phyloP scores from a whole-genome alignment of 2,888 invertebrate species.

The Chironomus tentans region DNA sequence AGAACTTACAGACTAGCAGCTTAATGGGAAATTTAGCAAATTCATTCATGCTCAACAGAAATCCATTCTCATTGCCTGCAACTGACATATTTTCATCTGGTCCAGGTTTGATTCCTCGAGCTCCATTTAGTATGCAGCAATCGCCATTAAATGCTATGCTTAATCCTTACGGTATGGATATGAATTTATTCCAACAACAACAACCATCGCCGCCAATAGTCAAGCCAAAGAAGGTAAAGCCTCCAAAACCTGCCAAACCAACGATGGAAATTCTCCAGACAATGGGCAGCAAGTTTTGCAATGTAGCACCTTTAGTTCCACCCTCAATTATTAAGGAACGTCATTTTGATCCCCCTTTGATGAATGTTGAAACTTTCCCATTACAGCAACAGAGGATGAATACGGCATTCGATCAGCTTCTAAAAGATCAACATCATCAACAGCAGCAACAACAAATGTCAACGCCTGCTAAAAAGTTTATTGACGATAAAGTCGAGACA shows the following conservation, averaged over 20 bases:
- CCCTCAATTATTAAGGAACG: slow-evolving; percentile 4
- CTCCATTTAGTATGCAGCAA: not conserved
- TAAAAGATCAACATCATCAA: slow-evolving; percentile 5
- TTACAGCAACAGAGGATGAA: slow-evolving; percentile 17
- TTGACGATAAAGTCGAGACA: slow-evolving; percentile 14
- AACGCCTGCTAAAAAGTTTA: not conserved
- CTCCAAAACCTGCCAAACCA: not conserved
- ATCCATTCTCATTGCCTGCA: slow-evolving; percentile 33
- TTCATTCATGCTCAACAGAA: not conserved
- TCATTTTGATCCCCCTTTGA: slow-evolving; percentile 7
- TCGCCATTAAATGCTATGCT: not conserved
- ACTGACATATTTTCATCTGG: slow-evolving; percentile 41
- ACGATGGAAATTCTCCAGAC: slow-evolving; percentile 1
- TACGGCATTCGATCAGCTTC: slow-evolving; percentile 15
- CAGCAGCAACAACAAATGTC: not conserved
- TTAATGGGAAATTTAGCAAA: slow-evolving; percentile 8
- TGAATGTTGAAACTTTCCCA: slow-evolving; percentile 17
- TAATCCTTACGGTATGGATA: slow-evolving; percentile 12
- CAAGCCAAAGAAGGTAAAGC: slow-evolving; percentile 20
- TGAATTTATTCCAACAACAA: not conserved
- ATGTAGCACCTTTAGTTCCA: slow-evolving; percentile 10
- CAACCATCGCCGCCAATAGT: not conserved
- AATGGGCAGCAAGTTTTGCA: slow-evolving; percentile 16
- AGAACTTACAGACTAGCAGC: not conserved
- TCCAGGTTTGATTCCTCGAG: slow-evolving; percentile 47